Conservation (phyloP, 2,888 invertebrate genomes). For the Agrotis ipsilon region DNA sequence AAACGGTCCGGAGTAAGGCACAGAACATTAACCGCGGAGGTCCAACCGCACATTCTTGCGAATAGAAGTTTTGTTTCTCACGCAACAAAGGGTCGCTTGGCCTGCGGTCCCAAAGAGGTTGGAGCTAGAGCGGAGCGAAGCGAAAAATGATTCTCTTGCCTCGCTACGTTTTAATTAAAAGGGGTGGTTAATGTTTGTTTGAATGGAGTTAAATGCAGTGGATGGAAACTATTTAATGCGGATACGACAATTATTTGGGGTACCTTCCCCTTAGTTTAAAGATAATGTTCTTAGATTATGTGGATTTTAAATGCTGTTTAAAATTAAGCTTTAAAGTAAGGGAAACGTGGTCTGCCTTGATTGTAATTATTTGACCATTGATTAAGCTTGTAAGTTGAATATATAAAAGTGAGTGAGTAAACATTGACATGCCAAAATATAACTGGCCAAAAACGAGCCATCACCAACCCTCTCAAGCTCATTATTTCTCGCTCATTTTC, state of each 20-base stretch:
- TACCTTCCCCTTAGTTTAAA: neutral
- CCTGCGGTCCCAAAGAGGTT: slow-evolving; percentile 41
- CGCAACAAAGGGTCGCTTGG: slow-evolving; percentile 69
- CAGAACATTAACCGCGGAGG: slow-evolving; percentile 65
- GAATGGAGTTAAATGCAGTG: slow-evolving; percentile 28
- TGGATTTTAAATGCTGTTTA: neutral
- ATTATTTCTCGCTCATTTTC: slow-evolving; percentile 54
- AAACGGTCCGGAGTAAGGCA: slow-evolving; percentile 54
- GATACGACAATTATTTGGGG: slow-evolving; percentile 15
- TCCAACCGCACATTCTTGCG: slow-evolving; percentile 78
- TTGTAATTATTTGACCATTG: neutral
- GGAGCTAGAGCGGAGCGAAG: slow-evolving; percentile 23
- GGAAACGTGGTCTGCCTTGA: neutral
- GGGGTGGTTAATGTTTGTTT: slow-evolving; percentile 47
- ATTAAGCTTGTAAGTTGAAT: neutral
- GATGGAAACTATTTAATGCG: slow-evolving; percentile 31
- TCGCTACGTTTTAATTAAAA: slow-evolving; percentile 61
- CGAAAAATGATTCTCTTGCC: slow-evolving; percentile 44
- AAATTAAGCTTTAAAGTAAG: neutral
- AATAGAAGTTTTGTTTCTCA: slow-evolving; percentile 78
- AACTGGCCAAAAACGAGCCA: slow-evolving; percentile 20
- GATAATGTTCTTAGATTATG: neutral
- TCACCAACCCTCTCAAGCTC: slow-evolving; percentile 18
- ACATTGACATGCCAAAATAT: slow-evolving; percentile 16
- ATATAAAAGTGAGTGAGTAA: slow-evolving; percentile 2